A percentile compares a stretch with the other conserved stretches of the same genome.
Evolutionary conservation across 30 jellyfish, hydroid and myxozoan species (phyloP).

Genomic region (Mastigias papua): DNA sequence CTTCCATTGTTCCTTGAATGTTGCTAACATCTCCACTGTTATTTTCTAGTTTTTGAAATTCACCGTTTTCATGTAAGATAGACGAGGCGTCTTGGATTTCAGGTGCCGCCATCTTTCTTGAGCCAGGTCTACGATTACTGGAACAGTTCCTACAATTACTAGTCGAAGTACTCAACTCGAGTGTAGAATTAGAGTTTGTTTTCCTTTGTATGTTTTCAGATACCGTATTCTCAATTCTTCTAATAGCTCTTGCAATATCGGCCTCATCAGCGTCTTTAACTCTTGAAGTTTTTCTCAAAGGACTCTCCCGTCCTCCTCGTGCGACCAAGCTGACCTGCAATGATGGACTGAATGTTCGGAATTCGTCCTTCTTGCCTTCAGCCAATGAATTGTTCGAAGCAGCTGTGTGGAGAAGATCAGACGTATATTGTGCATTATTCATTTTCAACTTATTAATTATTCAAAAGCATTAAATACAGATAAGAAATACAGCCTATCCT

Average conservation of each 20-base stretch:
- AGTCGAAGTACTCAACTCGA: constrained; percentile 33
- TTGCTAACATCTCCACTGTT: neutral
- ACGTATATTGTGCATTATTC: constrained; percentile 76
- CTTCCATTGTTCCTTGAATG: neutral
- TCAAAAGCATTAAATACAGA: constrained; percentile 35
- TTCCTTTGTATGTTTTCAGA: constrained; percentile 66
- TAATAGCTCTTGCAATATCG: constrained; percentile 76
- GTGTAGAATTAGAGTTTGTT: constrained; percentile 42
- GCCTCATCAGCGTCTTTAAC: constrained; percentile 78
- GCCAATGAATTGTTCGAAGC: constrained; percentile 70
- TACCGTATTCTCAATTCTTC: constrained; percentile 78
- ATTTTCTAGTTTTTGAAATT: neutral
- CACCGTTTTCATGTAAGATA: neutral
- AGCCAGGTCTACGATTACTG: constrained; percentile 29
- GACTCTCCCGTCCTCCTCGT: constrained; percentile 77
- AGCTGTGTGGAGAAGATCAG: constrained; percentile 82
- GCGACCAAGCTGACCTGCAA: constrained; percentile 45
- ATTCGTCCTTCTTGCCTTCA: constrained; percentile 67
- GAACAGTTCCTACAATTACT: constrained; percentile 21
- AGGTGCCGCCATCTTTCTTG: constrained; percentile 42
- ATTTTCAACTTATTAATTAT: constrained; percentile 74
- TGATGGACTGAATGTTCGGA: constrained; percentile 74
- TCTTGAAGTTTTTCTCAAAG: constrained; percentile 64
- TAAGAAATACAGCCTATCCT: neutral
- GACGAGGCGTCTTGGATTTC: constrained; percentile 16